phyloP scores from a whole-genome alignment of 2,888 invertebrate genomes.

The Dasysyrphus tricinctus region DNA sequence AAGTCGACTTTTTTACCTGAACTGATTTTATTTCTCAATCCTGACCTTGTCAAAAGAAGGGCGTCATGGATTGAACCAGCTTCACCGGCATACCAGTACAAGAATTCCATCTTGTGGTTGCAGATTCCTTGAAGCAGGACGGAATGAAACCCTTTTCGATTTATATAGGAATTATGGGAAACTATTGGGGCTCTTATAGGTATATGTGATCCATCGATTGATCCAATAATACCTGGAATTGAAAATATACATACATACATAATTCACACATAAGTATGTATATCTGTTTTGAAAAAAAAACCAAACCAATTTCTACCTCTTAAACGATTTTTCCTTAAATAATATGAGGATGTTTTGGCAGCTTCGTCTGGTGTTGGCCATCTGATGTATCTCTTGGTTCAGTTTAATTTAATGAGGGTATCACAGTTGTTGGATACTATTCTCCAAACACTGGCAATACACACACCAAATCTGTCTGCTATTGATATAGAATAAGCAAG shows the following conservation, averaged over 20 bases:
- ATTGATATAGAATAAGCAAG: background rate
- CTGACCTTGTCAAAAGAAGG: background rate
- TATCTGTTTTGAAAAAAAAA: background rate
- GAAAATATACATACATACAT: background rate
- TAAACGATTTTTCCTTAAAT: background rate
- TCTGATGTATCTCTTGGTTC: background rate
- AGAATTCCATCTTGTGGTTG: background rate
- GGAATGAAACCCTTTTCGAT: conserved; percentile 50
- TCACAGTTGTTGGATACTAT: no score
- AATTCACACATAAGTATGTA: background rate
- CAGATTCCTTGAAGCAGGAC: background rate
- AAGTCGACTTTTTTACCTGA: background rate
- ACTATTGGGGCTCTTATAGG: conserved; percentile 27
- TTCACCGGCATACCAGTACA: background rate
- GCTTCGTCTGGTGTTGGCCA: background rate
- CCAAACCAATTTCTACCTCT: background rate
- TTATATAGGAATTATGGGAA: conserved; percentile 47
- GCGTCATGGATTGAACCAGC: no score
- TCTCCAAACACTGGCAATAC: no score
- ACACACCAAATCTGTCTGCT: background rate
- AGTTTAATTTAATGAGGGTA: background rate
- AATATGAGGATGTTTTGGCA: background rate
- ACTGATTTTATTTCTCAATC: background rate
- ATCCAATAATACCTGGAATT: conserved; percentile 9
- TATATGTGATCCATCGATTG: conserved; percentile 39